Conservation (phyloP, 2,797 vertebrate genomes). For the Mormyrops attenuatus region DNA sequence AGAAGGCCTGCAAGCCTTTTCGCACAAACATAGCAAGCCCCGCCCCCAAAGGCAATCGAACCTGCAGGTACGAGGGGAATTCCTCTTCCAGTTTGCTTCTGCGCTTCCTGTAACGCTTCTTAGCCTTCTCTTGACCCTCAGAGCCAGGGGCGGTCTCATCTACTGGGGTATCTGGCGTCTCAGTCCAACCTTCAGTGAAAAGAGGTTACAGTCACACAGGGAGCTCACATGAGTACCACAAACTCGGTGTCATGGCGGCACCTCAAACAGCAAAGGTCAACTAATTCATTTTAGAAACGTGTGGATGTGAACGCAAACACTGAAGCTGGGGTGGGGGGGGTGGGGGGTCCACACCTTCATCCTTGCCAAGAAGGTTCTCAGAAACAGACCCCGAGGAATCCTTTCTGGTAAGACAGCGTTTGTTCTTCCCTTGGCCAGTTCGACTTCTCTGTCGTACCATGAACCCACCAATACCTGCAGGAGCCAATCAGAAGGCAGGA, state of each 20-base stretch:
- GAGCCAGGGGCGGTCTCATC: conserved; percentile 74
- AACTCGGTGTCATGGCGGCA: neutral
- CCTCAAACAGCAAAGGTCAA: neutral
- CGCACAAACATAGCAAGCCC: neutral
- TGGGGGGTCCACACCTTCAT: conserved; percentile 68
- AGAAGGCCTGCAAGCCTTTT: neutral
- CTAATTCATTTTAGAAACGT: neutral
- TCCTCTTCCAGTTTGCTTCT: conserved; percentile 97
- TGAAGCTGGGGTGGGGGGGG: neutral
- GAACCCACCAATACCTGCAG: conserved; percentile 90
- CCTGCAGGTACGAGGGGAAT: conserved; percentile 93
- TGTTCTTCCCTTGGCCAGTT: conserved; percentile 84
- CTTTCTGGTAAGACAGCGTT: conserved; percentile 81
- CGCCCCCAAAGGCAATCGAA: conserved; percentile 41
- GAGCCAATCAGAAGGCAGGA: conserved; percentile 9
- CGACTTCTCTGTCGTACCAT: conserved; percentile 98
- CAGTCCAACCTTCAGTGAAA: conserved; percentile 72
- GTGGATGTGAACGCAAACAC: neutral
- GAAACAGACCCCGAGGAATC: conserved; percentile 89
- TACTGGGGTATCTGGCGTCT: conserved; percentile 72
- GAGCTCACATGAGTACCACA: neutral
- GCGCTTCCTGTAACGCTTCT: conserved; percentile 95
- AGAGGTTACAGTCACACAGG: neutral
- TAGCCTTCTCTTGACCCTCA: conserved; percentile 88
- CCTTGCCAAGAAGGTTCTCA: conserved; percentile 76